Base-by-base conservation (phyloP, 1,140 invertebrate genomes). In the Macrocentrus cingulum region DNA sequence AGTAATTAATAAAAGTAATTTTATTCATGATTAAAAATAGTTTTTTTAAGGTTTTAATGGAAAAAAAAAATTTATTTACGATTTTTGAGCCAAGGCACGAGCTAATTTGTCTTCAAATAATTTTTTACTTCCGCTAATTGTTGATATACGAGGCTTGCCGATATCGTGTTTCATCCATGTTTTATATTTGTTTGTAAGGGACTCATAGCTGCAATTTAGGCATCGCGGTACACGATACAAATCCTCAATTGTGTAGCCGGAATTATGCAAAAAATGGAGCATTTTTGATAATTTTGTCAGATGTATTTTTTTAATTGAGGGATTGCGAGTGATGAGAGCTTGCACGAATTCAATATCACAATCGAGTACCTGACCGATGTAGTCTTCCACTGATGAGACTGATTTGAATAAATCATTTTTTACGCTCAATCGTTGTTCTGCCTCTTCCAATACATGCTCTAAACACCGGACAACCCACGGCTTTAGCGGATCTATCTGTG, bases 391-490 rank as follows among this genome's bases (percentile, higher is more conserved):
- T 2, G 36, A 39, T 39, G 8, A 5, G 15, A 11, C 8, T n/a
- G 13, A 15, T n/a, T 8, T 39, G 4, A 39, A 23, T 46, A 23
- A n/a, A 22, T 2, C n/a, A n/a, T n/a, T n/a, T 25, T 23, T 46
- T 5, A 46, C 1, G 1, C 2, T n/a, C 25, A 7, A 46, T 6
- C 42, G 7, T 19, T 7, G 16, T 19, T 45, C n/a, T 5, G 36
- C 15, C 48, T 29, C 32, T 7, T 45, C 48, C 45, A 54, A 59
- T 8, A 2, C 9, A 7, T 20, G 0, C 3, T 9, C 29, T 15
- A n/a, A 20, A 34, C 52, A 56, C 15, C 61, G 32, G 11, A 62
- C 13, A 8, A 59, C 5, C 61, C 61, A 62, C 8, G 56, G 56
- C 22, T 56, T 62, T 0, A 62, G 13, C 15, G 23, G 37, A 0